These are phyloP conservation scores for Protonibea diacanthus DNA, from an alignment of 2,797 vertebrate species.

Conservation along the genomic window DNA sequence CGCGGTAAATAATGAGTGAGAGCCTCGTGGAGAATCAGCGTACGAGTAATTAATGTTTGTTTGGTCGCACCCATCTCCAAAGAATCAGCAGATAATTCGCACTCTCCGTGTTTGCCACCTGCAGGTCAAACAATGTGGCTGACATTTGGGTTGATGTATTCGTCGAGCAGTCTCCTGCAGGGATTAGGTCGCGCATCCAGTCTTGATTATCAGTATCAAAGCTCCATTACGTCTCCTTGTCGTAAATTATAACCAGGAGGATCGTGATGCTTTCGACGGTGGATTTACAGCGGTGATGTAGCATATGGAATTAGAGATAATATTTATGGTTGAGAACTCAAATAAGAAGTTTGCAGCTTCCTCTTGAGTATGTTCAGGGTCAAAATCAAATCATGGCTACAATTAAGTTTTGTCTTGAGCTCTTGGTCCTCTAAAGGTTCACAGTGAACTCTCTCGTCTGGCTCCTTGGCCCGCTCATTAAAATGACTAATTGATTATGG, in stretches of 20 bases:
- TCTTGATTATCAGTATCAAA: slow-evolving; percentile 44
- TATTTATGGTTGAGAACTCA: slow-evolving; percentile 4
- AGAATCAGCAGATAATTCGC: slow-evolving; percentile 46
- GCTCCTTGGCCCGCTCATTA: slow-evolving; percentile 70
- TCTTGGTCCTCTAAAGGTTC: slow-evolving; percentile 48
- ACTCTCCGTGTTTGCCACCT: slow-evolving; percentile 43
- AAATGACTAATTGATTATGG: slow-evolving; percentile 80
- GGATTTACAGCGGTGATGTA: not conserved
- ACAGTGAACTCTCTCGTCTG: slow-evolving; percentile 35
- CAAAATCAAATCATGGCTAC: slow-evolving; percentile 26
- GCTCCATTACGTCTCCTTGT: not conserved
- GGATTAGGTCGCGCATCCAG: slow-evolving; percentile 8
- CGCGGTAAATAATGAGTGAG: slow-evolving; percentile 73
- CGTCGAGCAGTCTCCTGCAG: slow-evolving; percentile 20
- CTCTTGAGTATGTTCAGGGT: slow-evolving; percentile 9
- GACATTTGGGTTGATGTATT: slow-evolving; percentile 55
- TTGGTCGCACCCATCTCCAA: slow-evolving; percentile 49
- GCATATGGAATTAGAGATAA: not conserved
- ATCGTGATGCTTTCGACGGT: not conserved
- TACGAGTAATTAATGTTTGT: slow-evolving; percentile 75
- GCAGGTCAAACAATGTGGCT: slow-evolving; percentile 60
- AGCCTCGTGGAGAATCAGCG: slow-evolving; percentile 48
- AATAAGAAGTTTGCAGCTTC: slow-evolving; percentile 8
- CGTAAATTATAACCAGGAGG: not conserved
- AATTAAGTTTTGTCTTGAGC: slow-evolving; percentile 46